Conservation (phyloP, 1,140 invertebrate species). For the Heliconius hermathena region DNA sequence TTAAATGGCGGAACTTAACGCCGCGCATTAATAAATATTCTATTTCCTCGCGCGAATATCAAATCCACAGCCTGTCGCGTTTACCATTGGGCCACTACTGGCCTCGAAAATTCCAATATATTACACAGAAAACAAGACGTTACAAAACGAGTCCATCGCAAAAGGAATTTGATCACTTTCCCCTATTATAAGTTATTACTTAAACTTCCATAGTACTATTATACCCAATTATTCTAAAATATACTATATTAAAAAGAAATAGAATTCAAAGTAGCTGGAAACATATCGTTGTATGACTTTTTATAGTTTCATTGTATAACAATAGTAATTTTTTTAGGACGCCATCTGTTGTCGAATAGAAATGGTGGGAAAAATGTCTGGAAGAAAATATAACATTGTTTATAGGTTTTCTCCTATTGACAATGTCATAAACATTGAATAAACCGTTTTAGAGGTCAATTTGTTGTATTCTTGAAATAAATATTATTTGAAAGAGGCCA, state of each 20-base stretch:
- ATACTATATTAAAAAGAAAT: not conserved
- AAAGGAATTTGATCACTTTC: constrained; percentile 34
- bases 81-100: too few relatives aligned
- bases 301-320: constrained; percentile 34
- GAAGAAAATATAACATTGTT: constrained; percentile 52
- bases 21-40: too few relatives aligned
- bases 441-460: constrained; percentile 29
- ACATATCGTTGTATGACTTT: not conserved
- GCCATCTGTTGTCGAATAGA: constrained; percentile 66
- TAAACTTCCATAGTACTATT: constrained; percentile 28
- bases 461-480: not conserved
- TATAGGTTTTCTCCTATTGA: constrained; percentile 50
- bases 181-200: constrained; percentile 34
- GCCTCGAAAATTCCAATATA: constrained; percentile 19
- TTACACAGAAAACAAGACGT: constrained; percentile 22
- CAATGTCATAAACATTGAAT: constrained; percentile 36
- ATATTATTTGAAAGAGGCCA: not conserved
- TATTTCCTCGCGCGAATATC: too few relatives aligned
- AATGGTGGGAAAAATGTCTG: constrained; percentile 55
- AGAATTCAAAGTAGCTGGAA: constrained; percentile 15
- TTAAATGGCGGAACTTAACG: too few relatives aligned
- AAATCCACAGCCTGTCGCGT: too few relatives aligned
- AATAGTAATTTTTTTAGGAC: constrained; percentile 52
- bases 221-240: constrained; percentile 14
- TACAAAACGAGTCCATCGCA: constrained; percentile 29